Conservation (phyloP, 2,888 invertebrate species). For the Leptura quadrifasciata region DNA sequence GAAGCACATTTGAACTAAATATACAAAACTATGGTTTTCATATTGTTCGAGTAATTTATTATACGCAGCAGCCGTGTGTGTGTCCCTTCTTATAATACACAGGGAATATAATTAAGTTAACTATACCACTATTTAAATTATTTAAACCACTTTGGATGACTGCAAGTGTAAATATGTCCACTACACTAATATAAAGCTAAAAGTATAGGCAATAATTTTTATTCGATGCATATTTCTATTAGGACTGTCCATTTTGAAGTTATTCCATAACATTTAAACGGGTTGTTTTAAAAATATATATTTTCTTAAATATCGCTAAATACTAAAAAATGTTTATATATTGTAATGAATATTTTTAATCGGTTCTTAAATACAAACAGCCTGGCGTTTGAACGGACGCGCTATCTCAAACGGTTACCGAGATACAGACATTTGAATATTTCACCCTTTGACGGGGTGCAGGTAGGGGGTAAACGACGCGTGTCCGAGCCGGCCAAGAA, state of each 20-base stretch:
- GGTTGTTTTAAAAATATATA: not conserved
- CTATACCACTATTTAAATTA: no score
- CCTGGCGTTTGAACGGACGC: no score
- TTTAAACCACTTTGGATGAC: no score
- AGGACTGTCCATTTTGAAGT: not conserved
- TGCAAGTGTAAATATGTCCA: no score
- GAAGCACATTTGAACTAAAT: not conserved
- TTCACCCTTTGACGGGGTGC: not conserved
- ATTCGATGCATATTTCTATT: no score
- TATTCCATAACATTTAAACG: not conserved
- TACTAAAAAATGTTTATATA: no score
- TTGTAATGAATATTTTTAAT: no score
- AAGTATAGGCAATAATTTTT: no score
- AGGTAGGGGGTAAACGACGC: conserved; percentile 3
- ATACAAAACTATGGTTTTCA: not conserved
- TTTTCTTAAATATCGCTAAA: not conserved
- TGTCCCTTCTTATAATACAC: not conserved
- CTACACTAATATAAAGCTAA: no score
- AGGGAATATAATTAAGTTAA: no score
- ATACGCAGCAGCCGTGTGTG: not conserved
- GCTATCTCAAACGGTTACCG: no score
- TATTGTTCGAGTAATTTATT: not conserved
- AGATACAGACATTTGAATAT: conserved; percentile 3
- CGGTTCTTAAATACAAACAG: no score
- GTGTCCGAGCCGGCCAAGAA: conserved; percentile 20